Evolutionary conservation across 2,797 vertebrate species (phyloP), one percentile per base, ranked within the genome.

Genomic region (Ceyx erithaca): DNA sequence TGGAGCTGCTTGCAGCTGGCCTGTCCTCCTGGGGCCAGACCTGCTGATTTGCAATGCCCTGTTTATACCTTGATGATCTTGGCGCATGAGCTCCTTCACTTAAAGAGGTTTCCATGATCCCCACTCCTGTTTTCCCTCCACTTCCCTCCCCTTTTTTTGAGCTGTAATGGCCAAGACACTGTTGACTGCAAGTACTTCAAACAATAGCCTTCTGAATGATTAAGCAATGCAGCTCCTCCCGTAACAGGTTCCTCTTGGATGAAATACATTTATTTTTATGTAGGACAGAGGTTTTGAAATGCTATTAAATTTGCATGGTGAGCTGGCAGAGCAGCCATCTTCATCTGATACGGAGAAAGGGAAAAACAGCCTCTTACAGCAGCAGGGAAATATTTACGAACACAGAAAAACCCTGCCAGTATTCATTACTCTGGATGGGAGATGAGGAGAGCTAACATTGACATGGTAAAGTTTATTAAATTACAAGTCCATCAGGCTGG

Each of bases 231-330:
- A 19, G 93, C 66, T 94, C 64, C 79, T 92, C 76, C 80, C 31
- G 6, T 80, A 93, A 48, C 93, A 76, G 78, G 90, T 93, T 92
- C 80, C 57, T 94, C 66, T 10, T 85, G 69, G 73, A 76, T 93
- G 81, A 82, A 95, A 93, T 22, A 45, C 79, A 18, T 90, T 84
- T 55, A 21, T 81, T 59, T 89, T 96, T 96, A 88, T 92, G 75
- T 96, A 90, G 66, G 92, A 78, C 86, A 37, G 22, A 93, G 91
- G 52, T 64, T 95, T 93, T 55, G 66, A 86, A 90, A 80, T 64
- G 79, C 87, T 80, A 87, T 97, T 96, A 96, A 95, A 95, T 94
- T 92, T 95, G 93, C 87, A 86, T 73, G 81, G 91, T 8, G 22
- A 87, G 77, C 85, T 81, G 72, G 64, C 91, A 58, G 37, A 94